phyloP scores from a whole-genome alignment of 2,888 invertebrate genomes.

The Phalangium opilio region DNA sequence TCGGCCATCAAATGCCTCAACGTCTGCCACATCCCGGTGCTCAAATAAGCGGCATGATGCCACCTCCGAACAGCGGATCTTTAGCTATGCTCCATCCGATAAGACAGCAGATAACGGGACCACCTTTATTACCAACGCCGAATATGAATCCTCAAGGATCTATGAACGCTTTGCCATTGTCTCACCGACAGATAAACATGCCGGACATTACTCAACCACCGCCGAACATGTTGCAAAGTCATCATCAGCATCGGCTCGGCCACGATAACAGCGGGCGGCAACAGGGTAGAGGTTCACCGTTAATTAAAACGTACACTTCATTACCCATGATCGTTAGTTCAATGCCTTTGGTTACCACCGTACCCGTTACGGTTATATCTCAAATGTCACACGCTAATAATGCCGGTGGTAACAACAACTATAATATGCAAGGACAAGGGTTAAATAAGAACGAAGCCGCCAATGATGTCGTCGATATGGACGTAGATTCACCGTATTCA shows the following conservation, averaged over 20 bases:
- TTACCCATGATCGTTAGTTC: too few relatives aligned
- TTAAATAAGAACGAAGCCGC: conserved; percentile 17
- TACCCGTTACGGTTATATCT: too few relatives aligned
- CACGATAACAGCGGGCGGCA: too few relatives aligned
- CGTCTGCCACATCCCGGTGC: conserved; percentile 12
- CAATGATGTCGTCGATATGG: conserved; percentile 44
- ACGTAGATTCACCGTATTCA: conserved; percentile 62
- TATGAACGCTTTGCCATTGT: conserved; percentile 7
- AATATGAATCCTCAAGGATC: background rate
- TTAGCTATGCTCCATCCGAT: conserved; percentile 7
- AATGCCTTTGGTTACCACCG: too few relatives aligned
- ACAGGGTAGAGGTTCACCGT: too few relatives aligned
- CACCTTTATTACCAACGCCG: background rate
- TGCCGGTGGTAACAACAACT: too few relatives aligned
- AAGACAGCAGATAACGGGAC: conserved; percentile 10
- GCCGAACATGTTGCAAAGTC: conserved; percentile 4
- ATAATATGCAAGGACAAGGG: background rate
- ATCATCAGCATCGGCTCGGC: too few relatives aligned
- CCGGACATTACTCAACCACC: conserved; percentile 9
- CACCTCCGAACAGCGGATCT: background rate
- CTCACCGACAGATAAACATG: conserved; percentile 9
- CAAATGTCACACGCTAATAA: too few relatives aligned
- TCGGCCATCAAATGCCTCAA: conserved; percentile 12
- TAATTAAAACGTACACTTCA: too few relatives aligned
- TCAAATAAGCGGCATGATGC: conserved; percentile 9